Percentiles rank a stretch among this genome's conserved stretches.
These are phyloP conservation scores for Bradypus variegatus DNA, from an alignment of 2,797 vertebrate genomes.

Conservation along the genomic window DNA sequence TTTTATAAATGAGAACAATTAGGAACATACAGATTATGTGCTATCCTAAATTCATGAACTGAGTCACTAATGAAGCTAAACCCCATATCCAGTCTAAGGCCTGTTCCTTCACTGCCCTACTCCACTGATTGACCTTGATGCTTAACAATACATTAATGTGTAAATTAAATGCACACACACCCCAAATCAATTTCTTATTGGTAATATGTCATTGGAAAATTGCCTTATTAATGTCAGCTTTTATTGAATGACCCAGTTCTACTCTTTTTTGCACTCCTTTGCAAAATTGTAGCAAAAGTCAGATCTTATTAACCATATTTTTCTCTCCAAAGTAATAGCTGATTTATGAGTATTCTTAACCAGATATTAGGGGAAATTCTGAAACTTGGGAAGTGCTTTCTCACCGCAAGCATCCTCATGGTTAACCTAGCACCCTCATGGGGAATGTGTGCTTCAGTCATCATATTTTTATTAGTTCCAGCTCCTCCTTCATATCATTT, in stretches of 20 bases:
- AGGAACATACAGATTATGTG: not conserved
- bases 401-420: not conserved
- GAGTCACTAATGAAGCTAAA: not conserved
- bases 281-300: not conserved
- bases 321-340: not conserved
- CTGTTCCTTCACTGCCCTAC: not conserved
- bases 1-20: not conserved
- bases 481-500: not conserved
- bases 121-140: not conserved
- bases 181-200: not conserved
- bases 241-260: not conserved
- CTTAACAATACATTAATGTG: not conserved
- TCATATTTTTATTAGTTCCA: not conserved
- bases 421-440: not conserved
- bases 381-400: not conserved
- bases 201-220: not conserved
- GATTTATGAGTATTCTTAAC: not conserved
- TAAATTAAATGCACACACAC: not conserved
- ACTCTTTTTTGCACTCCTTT: not conserved
- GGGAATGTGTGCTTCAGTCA: not conserved
- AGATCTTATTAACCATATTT: not conserved
- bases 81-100: not conserved
- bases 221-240: not conserved
- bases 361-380: not conserved
- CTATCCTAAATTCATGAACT: not conserved